Evolutionary conservation across 2,113 vertebrate species (phyloP).

Genomic region (Hypanus sabinus): DNA sequence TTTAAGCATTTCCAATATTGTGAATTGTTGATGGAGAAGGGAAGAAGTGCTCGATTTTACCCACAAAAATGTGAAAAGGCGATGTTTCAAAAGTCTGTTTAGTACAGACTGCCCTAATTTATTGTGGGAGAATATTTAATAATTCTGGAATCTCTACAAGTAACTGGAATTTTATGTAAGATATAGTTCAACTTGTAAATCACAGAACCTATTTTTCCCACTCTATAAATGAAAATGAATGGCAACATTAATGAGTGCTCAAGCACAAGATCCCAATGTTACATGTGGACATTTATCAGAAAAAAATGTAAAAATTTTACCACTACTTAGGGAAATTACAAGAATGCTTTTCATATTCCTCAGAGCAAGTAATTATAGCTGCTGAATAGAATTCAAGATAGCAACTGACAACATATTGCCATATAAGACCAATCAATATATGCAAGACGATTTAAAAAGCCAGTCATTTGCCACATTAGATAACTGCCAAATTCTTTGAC

Average conservation of each 20-base stretch:
- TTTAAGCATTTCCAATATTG: too few species aligned
- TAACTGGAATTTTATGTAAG: not conserved
- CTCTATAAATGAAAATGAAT: not conserved
- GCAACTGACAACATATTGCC: not conserved
- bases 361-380: not conserved
- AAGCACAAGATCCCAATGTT: not conserved
- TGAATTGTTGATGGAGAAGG: too few species aligned
- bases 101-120: too few species aligned
- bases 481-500: not conserved
- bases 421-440: conserved; percentile 14
- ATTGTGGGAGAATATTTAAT: too few species aligned
- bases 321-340: not conserved
- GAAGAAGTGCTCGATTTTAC: too few species aligned
- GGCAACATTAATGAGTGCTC: not conserved
- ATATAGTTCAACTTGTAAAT: not conserved
- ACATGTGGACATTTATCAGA: not conserved
- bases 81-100: too few species aligned
- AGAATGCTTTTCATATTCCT: not conserved
- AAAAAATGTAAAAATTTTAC: not conserved
- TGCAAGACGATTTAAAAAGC: conserved; percentile 1
- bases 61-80: too few species aligned
- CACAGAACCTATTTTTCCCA: not conserved
- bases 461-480: conserved; percentile 8
- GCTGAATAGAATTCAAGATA: not conserved
- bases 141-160: too few species aligned